Conservation (phyloP, 2,113 vertebrate species). For the Todiramphus saurophagus region DNA sequence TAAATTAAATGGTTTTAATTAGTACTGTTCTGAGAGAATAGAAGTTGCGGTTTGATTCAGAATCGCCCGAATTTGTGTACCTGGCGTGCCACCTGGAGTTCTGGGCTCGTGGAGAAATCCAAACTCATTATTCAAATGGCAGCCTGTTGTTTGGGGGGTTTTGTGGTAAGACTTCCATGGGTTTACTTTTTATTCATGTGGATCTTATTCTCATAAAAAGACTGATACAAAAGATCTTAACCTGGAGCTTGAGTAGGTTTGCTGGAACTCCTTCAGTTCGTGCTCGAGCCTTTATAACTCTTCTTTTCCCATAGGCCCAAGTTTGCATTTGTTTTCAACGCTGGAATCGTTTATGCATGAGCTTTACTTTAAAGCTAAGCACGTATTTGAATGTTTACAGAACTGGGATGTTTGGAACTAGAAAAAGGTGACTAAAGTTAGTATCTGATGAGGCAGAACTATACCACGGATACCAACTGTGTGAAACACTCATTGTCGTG, state of each 20-base stretch:
- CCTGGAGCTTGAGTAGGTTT: background rate
- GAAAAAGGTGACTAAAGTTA: background rate
- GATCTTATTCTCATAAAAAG: background rate
- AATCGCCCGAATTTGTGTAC: background rate
- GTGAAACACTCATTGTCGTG: background rate
- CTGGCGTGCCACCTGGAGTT: background rate
- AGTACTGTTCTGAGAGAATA: background rate
- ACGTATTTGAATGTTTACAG: background rate
- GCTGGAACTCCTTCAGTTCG: background rate
- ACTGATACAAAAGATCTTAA: background rate
- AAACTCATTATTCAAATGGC: constrained; percentile 6
- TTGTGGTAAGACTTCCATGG: background rate
- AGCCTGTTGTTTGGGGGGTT: background rate
- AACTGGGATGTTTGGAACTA: background rate
- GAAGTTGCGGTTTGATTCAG: background rate
- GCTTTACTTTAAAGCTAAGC: background rate
- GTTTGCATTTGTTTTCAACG: background rate
- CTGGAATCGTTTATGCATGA: background rate
- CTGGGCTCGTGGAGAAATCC: background rate
- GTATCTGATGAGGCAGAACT: background rate
- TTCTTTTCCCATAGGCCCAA: background rate
- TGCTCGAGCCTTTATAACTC: background rate
- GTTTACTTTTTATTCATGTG: background rate
- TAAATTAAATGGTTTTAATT: background rate
- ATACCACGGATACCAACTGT: background rate